Evolutionary conservation across 2,888 invertebrate genomes (phyloP).

Genomic region (Tanytarsus gracilentus): DNA sequence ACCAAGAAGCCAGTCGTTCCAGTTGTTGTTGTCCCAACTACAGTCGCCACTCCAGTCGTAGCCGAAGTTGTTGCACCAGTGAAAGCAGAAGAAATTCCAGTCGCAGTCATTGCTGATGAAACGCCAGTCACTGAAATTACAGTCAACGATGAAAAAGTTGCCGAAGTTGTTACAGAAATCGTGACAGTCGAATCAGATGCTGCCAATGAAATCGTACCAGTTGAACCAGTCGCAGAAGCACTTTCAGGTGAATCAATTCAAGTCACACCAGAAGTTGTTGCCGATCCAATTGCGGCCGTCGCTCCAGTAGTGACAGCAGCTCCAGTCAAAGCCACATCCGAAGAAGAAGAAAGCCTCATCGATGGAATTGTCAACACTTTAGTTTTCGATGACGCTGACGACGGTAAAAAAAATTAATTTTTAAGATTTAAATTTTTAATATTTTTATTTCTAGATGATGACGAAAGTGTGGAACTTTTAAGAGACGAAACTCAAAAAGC

Average conservation of each 20-base stretch:
- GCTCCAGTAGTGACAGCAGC: neutral
- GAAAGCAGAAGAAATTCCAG: neutral
- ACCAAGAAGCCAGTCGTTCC: conserved; percentile 21
- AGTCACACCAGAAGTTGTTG: neutral
- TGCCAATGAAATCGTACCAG: neutral
- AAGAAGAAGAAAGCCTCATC: conserved; percentile 16
- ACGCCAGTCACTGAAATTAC: no score
- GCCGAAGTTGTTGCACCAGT: neutral
- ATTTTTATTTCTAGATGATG: conserved; percentile 16
- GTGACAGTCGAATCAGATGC: neutral
- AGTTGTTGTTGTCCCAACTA: neutral
- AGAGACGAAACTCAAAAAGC: conserved; percentile 16
- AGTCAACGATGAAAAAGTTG: no score
- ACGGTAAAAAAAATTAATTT: neutral
- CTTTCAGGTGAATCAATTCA: no score
- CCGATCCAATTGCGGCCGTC: neutral
- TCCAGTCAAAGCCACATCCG: conserved; percentile 15
- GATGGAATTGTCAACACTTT: conserved; percentile 23
- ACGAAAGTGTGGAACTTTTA: conserved; percentile 23
- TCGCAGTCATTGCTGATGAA: neutral
- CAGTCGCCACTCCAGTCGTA: neutral
- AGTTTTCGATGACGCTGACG: conserved; percentile 5
- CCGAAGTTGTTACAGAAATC: conserved; percentile 1
- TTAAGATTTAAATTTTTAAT: neutral
- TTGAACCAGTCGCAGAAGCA: neutral